Evolutionary conservation across 2,888 invertebrate genomes (phyloP).

Genomic region (Dorcus parallelipipedus): DNA sequence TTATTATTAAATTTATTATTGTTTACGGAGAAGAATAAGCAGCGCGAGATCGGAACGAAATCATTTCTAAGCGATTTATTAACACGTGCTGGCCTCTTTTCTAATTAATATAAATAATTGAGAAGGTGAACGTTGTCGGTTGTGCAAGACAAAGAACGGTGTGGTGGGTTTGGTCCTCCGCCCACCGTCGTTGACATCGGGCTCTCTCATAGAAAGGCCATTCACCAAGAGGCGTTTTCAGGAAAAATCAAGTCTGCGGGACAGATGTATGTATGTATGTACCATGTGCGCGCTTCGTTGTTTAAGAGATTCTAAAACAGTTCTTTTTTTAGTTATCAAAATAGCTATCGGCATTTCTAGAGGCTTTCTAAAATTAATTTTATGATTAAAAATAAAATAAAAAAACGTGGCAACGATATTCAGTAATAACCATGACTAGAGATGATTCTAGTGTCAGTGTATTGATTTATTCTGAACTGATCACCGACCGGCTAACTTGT

Average conservation of each 20-base stretch:
- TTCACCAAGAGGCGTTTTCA: constrained; percentile 27
- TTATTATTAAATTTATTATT: constrained; percentile 1
- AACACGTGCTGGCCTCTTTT: constrained; percentile 21
- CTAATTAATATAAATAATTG: constrained; percentile 22
- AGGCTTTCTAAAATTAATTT: too few relatives aligned
- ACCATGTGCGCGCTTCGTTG: constrained; percentile 8
- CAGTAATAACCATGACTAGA: too few relatives aligned
- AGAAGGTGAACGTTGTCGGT: constrained; percentile 13
- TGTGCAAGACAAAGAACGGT: constrained; percentile 22
- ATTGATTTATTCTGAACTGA: too few relatives aligned
- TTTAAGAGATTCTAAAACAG: constrained; percentile 13
- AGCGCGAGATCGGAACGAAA: neutral
- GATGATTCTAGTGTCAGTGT: too few relatives aligned
- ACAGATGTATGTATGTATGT: constrained; percentile 24
- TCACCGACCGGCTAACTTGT: too few relatives aligned
- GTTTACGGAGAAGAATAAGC: constrained; percentile 6
- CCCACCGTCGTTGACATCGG: constrained; percentile 31
- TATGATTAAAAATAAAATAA: too few relatives aligned
- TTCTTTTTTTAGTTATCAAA: too few relatives aligned
- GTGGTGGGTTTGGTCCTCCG: constrained; percentile 26
- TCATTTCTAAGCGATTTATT: neutral
- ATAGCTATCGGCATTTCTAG: too few relatives aligned
- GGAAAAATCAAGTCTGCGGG: constrained; percentile 23
- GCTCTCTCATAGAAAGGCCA: constrained; percentile 24
- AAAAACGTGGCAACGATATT: too few relatives aligned